Base-by-base conservation (phyloP, 2,888 invertebrate genomes). In the Oscheius sp. region DNA sequence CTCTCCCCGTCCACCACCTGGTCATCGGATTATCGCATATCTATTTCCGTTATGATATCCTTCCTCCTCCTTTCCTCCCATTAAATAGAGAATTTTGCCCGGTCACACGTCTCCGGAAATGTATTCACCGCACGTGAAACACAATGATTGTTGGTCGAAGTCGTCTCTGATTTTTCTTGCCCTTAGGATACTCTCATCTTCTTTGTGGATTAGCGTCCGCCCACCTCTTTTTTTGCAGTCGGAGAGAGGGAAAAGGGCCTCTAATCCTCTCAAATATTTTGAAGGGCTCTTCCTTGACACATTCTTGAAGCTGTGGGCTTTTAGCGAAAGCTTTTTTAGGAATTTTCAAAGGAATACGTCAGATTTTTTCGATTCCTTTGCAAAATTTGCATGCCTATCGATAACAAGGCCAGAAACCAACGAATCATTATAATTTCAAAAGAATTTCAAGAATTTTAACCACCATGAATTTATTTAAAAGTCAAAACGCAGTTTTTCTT, bases 61-160 rank as follows among this genome's bases (percentile, higher is more conserved):
- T 49, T 16, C 49, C 18, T 3, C n/a, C 18, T 16, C 18, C 49
- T n/a, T 13, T 49, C n/a, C 16, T 49, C 5, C 49, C 3, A 7
- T 49, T 49, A 16, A 5, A 18, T 5, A 13, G 49, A 13, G n/a
- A 13, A 29, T 13, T 61, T 29, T 29, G 1, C 58, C 29, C 21
- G 21, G n/a, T n/a, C n/a, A n/a, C n/a, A 58, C 27, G 29, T 16
- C 29, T 25, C 29, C 29, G 49, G 49, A 41, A 61, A 61, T 61
- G 61, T 43, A 61, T 61, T 58, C 58, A 58, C n/a, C n/a, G n/a
- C 58, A 58, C 58, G 58, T 25, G 35, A 35, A 35, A 35, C 35
- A 35, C 35, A 35, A 35, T 35, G 35, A 35, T 35, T 35, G 35
- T 35, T 35, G 35, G 35, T 35, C 35, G 9, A 9, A 9, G 23